Percentiles rank a stretch among this genome's conserved stretches.
These are phyloP conservation scores for Hippocampus zosterae DNA, from an alignment of 2,113 vertebrate species.

Conservation along the genomic window DNA sequence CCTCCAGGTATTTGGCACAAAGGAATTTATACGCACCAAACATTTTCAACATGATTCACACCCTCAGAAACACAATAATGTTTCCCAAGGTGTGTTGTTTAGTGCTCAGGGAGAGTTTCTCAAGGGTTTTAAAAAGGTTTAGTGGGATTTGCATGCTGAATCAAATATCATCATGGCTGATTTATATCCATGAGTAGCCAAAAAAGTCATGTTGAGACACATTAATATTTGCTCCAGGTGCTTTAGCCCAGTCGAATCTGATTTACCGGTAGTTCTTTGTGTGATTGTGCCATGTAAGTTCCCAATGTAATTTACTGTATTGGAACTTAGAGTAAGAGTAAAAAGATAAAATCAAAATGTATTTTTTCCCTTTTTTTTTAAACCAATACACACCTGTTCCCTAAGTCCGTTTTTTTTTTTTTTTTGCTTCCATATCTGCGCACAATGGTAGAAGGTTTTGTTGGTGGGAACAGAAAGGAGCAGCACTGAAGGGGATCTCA, in stretches of 20 bases:
- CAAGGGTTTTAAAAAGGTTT: slow-evolving; percentile 12
- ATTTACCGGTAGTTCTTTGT: slow-evolving; percentile 16
- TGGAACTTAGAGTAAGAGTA: not conserved
- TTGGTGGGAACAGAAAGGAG: slow-evolving; percentile 28
- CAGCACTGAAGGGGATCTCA: slow-evolving; percentile 20
- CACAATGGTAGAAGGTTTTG: not conserved
- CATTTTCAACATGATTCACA: slow-evolving; percentile 39
- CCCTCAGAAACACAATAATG: slow-evolving; percentile 38
- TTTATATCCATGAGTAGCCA: slow-evolving; percentile 22
- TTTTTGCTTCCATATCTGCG: not conserved
- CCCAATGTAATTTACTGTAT: not conserved
- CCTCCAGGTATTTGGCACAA: slow-evolving; percentile 20
- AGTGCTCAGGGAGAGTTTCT: slow-evolving; percentile 23
- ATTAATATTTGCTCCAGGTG: slow-evolving; percentile 18
- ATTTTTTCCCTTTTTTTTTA: not conserved
- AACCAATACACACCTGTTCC: not conserved
- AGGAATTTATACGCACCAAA: slow-evolving; percentile 19
- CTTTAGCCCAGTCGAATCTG: slow-evolving; percentile 15
- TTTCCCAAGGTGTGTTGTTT: slow-evolving; percentile 18
- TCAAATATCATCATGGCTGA: slow-evolving; percentile 33
- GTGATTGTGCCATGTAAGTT: not conserved
- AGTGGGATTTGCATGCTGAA: slow-evolving; percentile 27
- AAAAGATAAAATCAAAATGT: not conserved
- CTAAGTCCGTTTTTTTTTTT: not conserved
- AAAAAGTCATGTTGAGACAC: slow-evolving; percentile 19